These are phyloP conservation scores for Labeo calbasu DNA, from an alignment of 2,797 vertebrate species.

Conservation along the genomic window DNA sequence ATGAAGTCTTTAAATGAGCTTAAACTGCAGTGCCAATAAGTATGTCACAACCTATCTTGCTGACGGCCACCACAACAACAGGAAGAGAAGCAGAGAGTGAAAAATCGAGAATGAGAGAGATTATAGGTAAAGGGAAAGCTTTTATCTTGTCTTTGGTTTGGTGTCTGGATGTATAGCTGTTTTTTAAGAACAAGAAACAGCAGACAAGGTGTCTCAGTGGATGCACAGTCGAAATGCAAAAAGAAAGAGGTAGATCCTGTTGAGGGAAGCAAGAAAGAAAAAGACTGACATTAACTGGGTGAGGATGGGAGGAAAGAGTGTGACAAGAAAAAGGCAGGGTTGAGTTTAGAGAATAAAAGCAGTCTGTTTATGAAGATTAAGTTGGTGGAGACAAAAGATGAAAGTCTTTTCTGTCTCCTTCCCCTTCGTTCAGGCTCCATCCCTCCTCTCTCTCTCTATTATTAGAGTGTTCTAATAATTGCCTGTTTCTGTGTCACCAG, in stretches of 20 bases:
- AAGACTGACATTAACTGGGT: constrained; percentile 4
- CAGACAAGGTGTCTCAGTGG: constrained; percentile 47
- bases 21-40: constrained; percentile 62
- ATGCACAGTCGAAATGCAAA: constrained; percentile 20
- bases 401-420: constrained; percentile 32
- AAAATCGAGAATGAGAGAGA: constrained; percentile 42
- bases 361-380: constrained; percentile 43
- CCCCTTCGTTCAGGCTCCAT: constrained; percentile 27
- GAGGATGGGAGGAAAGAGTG: constrained; percentile 17
- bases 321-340: constrained; percentile 22
- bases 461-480: constrained; percentile 57
- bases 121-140: constrained; percentile 38
- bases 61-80: constrained; percentile 50
- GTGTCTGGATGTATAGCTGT: constrained; percentile 1
- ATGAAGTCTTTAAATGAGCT: constrained; percentile 61
- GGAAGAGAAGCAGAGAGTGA: constrained; percentile 55
- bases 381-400: constrained; percentile 34
- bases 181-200: constrained; percentile 19
- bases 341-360: constrained; percentile 33
- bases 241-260: not conserved
- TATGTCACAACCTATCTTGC: constrained; percentile 59
- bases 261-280: not conserved
- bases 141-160: constrained; percentile 47
- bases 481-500: constrained; percentile 59
- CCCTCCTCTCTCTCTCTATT: constrained; percentile 37